Conservation (phyloP, 2,797 vertebrate species). For the Eremophila alpestris region DNA sequence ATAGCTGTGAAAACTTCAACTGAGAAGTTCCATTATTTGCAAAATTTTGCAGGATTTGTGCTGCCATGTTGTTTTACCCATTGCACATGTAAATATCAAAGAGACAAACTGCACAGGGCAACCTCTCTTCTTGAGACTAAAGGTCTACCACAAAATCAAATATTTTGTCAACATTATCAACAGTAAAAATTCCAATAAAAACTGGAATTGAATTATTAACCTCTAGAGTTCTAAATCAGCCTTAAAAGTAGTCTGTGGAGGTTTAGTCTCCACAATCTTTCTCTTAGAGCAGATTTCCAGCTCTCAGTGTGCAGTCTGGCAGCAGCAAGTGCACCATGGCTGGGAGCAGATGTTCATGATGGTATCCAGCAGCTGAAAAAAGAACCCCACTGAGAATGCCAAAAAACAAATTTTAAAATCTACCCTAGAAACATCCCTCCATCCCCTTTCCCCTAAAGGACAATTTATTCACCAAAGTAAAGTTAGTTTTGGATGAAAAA, state of each 20-base stretch:
- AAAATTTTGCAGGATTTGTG: background rate
- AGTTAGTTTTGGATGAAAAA: background rate
- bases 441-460: background rate
- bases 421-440: background rate
- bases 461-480: background rate
- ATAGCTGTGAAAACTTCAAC: background rate
- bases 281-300: background rate
- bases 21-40: background rate
- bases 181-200: background rate
- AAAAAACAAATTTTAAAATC: background rate
- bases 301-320: background rate
- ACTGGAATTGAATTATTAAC: background rate
- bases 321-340: background rate
- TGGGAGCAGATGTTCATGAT: conserved; percentile 13
- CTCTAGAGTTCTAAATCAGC: background rate
- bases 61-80: background rate
- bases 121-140: background rate
- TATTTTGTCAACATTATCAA: background rate
- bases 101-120: background rate
- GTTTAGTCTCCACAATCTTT: background rate
- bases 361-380: conserved; percentile 1
- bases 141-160: background rate
- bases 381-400: background rate
- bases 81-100: background rate
- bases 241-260: background rate